Evolutionary conservation across 2,888 invertebrate species (phyloP).

Genomic region (Drosophila colorata): DNA sequence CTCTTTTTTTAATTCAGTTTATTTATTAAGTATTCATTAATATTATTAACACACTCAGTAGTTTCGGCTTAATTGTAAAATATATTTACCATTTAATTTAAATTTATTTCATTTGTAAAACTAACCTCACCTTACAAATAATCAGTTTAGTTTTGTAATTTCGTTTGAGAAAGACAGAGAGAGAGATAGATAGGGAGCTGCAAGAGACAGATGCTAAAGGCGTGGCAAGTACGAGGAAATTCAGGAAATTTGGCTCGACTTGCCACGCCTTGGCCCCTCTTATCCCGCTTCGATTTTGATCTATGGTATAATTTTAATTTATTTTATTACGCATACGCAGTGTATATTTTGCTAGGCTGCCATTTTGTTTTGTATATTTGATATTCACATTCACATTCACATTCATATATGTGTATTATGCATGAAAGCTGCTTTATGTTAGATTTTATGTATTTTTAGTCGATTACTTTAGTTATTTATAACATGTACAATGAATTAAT

Average conservation of each 20-base stretch:
- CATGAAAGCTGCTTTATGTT: slow-evolving; percentile 48
- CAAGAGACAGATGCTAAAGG: background rate
- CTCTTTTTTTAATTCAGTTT: slow-evolving; percentile 60
- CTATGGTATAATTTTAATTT: slow-evolving; percentile 50
- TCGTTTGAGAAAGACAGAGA: slow-evolving; percentile 42
- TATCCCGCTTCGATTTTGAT: slow-evolving; percentile 12
- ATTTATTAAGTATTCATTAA: slow-evolving; percentile 73
- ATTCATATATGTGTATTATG: slow-evolving; percentile 27
- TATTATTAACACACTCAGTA: slow-evolving; percentile 80
- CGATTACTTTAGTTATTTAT: slow-evolving; percentile 74
- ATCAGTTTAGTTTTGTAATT: slow-evolving; percentile 73
- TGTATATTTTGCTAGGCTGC: slow-evolving; percentile 77
- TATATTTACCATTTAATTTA: slow-evolving; percentile 64
- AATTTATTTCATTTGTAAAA: slow-evolving; percentile 44
- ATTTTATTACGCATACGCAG: slow-evolving; percentile 70
- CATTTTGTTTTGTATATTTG: slow-evolving; percentile 54
- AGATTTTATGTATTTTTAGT: slow-evolving; percentile 46
- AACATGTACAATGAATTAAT: slow-evolving; percentile 75
- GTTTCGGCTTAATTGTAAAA: slow-evolving; percentile 71
- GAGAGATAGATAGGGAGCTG: slow-evolving; percentile 8
- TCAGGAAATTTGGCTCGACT: background rate
- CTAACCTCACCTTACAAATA: slow-evolving; percentile 74
- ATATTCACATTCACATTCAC: slow-evolving; percentile 69
- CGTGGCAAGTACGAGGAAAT: slow-evolving; percentile 4
- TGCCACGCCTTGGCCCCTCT: background rate